Evolutionary conservation across 1,140 invertebrate genomes (phyloP).

Genomic region (Pseudachorutes palmiensis): DNA sequence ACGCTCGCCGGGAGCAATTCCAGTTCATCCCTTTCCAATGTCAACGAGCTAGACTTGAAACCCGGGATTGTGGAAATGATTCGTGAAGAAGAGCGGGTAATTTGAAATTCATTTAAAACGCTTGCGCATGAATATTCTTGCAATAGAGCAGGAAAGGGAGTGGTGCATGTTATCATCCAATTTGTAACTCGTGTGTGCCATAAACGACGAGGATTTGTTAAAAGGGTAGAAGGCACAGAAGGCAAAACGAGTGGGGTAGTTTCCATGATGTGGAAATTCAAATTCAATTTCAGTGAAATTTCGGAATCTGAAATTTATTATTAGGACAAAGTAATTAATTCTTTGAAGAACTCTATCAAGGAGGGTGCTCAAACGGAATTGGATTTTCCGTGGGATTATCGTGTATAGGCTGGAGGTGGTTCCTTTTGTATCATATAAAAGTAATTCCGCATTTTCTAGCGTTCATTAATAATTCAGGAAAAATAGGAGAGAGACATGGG

Average conservation of each 20-base stretch:
- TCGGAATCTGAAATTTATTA: too few relatives aligned
- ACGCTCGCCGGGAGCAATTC: conserved; percentile 27
- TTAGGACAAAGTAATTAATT: too few relatives aligned
- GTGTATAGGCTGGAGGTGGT: not conserved
- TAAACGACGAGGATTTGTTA: too few relatives aligned
- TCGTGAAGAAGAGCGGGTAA: conserved; percentile 87
- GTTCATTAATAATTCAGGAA: not conserved
- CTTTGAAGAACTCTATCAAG: too few relatives aligned
- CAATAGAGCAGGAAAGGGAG: too few relatives aligned
- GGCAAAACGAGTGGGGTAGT: too few relatives aligned
- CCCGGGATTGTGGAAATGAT: conserved; percentile 91
- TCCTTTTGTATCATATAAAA: not conserved
- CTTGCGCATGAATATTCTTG: too few relatives aligned
- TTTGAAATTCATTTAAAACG: not conserved
- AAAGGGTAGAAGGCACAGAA: too few relatives aligned
- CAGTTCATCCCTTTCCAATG: conserved; percentile 41
- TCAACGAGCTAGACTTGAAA: conserved; percentile 81
- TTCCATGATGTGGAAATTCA: too few relatives aligned
- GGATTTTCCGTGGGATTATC: not conserved
- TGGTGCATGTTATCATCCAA: too few relatives aligned
- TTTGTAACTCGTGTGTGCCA: too few relatives aligned
- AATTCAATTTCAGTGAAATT: too few relatives aligned
- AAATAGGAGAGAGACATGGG: not conserved
- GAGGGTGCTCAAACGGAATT: not conserved
- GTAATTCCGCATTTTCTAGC: not conserved